Evolutionary conservation across 1,140 invertebrate genomes (phyloP), one percentile per base, ranked within the genome.

Genomic region (Drosophila tristis): DNA sequence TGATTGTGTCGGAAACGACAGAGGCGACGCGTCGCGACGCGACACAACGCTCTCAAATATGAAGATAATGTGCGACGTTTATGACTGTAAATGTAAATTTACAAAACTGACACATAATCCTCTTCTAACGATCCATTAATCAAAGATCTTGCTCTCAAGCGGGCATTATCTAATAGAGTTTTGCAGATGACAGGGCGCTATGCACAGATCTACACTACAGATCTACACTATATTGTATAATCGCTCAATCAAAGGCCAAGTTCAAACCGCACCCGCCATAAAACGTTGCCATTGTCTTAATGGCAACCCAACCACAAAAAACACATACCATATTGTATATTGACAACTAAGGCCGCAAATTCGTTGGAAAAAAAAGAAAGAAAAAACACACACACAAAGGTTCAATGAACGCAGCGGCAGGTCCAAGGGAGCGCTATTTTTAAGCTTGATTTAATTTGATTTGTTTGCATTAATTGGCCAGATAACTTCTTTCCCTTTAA

Each of bases 241-340:
- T 53, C 60, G 74, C 50, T 87, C 82, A 78, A 80, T 81, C 74
- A 82, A 86, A 72, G 71, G 67, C 79, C 78, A 86, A 86, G 78
- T 87, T 86, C 78, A 86, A 74, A 75, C 82, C 82, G 74, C 82
- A 82, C 82, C 82, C 82, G 73, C 75, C 59, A 81, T 43, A 74
- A 80, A 45, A 45, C 26, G 26, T 42, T 39, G 11, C 35, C 65
- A 70, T 71, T 70, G 67, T 71, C 65, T 71, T 71, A 71, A 68
- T 70, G 66, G 67, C 50, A 58, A 64, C 31, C 31, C 8, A 60
- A 68, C 67, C 75, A 71, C 75, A 74, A 78, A 29, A 47, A 29
- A 47, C 8, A 35, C 23, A 49, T 23, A 56, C n/a, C 29, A 25
- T n/a, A 11, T 45, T 29, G 49, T 72, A 44, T 61, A 80, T 65